Evolutionary conservation across 2,888 invertebrate species (phyloP), one percentile per base, ranked within the genome.

Genomic region (Congeria kusceri): DNA sequence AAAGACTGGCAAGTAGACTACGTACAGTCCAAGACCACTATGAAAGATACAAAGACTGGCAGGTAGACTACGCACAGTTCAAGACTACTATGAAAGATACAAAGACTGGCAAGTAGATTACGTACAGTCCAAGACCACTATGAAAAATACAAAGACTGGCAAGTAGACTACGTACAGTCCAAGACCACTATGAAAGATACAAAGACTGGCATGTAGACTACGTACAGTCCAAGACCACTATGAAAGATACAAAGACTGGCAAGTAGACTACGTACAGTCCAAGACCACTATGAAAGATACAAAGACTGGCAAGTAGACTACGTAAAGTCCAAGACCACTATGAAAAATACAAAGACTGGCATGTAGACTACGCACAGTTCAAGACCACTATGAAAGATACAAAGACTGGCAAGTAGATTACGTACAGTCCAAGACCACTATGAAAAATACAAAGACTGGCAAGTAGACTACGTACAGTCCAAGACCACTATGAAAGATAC

Each of bases 21-120:
- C 88, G 75, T 83, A 90, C 90, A 92, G 97, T 56, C 99, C 99
- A 86, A 99, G 95, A n/a, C n/a, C n/a, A n/a, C n/a, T n/a, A n/a
- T n/a, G n/a, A n/a, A n/a, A n/a, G n/a, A n/a, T n/a, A n/a, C n/a
- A n/a, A n/a, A n/a, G n/a, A n/a, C n/a, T n/a, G n/a, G 39, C 1
- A 9, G 9, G 4, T 29, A 58, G 15, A 44, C 29, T 13, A 87
- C 88, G 75, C 83, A 90, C 90, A 92, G 97, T 56, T 99, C 99
- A 86, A 99, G 95, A n/a, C n/a, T n/a, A n/a, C n/a, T n/a, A n/a
- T n/a, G n/a, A n/a, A n/a, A n/a, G n/a, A n/a, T n/a, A n/a, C n/a
- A n/a, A n/a, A n/a, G n/a, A n/a, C n/a, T n/a, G n/a, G 39, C 1
- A 9, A 11, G 4, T 29, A 58, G 15, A 44, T 20, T 13, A 87